Conservation (phyloP, 2,888 invertebrate species). For the Epiperipatus broadwayi region DNA sequence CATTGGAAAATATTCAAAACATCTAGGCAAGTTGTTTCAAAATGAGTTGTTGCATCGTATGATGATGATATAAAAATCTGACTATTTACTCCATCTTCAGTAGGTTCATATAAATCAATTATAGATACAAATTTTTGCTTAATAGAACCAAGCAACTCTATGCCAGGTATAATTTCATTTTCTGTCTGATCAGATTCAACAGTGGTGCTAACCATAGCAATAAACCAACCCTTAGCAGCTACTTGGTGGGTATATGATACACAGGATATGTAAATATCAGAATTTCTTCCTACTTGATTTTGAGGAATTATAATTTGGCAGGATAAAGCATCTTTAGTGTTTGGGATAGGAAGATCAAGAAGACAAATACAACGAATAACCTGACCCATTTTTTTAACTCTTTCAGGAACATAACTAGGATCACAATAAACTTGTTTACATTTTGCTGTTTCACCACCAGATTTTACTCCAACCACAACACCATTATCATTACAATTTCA, state of each 20-base stretch:
- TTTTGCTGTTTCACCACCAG: constrained; percentile 74
- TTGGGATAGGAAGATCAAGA: constrained; percentile 85
- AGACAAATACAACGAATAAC: constrained; percentile 96
- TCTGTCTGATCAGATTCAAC: constrained; percentile 93
- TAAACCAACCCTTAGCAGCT: constrained; percentile 51
- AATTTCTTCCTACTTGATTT: constrained; percentile 59
- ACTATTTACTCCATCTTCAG: constrained; percentile 57
- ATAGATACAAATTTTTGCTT: constrained; percentile 57
- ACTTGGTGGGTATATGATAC: constrained; percentile 92
- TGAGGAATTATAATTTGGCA: constrained; percentile 99
- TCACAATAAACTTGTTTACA: constrained; percentile 98
- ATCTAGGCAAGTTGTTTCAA: constrained; percentile 95
- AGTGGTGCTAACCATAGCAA: constrained; percentile 96
- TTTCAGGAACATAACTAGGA: constrained; percentile 82
- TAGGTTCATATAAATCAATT: constrained; percentile 71
- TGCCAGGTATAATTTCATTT: constrained; percentile 75
- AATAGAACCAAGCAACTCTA: constrained; percentile 72
- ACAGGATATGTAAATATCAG: constrained; percentile 89
- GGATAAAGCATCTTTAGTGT: constrained; percentile 84
- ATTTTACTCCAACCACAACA: constrained; percentile 93
- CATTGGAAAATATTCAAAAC: constrained; percentile 89
- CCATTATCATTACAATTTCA: constrained; percentile 75
- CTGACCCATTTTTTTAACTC: constrained; percentile 44
- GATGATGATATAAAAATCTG: constrained; percentile 92
- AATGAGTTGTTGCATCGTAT: constrained; percentile 97